These are phyloP conservation scores for Leucoptera coffeella DNA, from an alignment of 2,888 invertebrate species.

Conservation along the genomic window DNA sequence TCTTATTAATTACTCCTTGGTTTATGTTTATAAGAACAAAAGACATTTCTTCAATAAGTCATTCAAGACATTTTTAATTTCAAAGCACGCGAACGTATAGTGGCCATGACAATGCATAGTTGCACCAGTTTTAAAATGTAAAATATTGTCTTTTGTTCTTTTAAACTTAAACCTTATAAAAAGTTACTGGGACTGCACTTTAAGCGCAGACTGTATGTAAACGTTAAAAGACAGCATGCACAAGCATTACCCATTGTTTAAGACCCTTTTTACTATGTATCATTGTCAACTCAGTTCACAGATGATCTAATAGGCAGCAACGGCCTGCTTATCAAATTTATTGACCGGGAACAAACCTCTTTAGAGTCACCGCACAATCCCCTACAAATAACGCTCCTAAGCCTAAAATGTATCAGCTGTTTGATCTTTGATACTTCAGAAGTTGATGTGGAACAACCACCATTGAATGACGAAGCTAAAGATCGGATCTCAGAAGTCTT, in stretches of 20 bases:
- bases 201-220: background rate
- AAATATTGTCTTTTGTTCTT: too few species aligned
- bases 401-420: constrained; percentile 24
- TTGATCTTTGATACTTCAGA: constrained; percentile 19
- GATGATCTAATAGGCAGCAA: constrained; percentile 25
- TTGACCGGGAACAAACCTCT: constrained; percentile 15
- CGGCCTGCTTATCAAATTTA: constrained; percentile 22
- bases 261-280: too few species aligned
- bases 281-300: constrained; percentile 26
- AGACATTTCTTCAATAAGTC: too few species aligned
- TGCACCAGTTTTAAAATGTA: too few species aligned
- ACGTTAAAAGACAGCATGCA: background rate
- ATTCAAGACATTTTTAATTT: too few species aligned
- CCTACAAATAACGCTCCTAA: constrained; percentile 21
- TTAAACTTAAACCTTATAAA: too few species aligned
- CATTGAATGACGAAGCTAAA: constrained; percentile 15
- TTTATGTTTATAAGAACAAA: too few species aligned
- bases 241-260: too few species aligned
- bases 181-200: too few species aligned
- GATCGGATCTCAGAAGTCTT: constrained; percentile 26
- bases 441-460: constrained; percentile 8
- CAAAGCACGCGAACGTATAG: too few species aligned
- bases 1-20: too few species aligned
- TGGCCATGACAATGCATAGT: too few species aligned
- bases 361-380: constrained; percentile 13